Evolutionary conservation across 2,113 vertebrate species (phyloP).

Genomic region (Craseonycteris thonglongyai): DNA sequence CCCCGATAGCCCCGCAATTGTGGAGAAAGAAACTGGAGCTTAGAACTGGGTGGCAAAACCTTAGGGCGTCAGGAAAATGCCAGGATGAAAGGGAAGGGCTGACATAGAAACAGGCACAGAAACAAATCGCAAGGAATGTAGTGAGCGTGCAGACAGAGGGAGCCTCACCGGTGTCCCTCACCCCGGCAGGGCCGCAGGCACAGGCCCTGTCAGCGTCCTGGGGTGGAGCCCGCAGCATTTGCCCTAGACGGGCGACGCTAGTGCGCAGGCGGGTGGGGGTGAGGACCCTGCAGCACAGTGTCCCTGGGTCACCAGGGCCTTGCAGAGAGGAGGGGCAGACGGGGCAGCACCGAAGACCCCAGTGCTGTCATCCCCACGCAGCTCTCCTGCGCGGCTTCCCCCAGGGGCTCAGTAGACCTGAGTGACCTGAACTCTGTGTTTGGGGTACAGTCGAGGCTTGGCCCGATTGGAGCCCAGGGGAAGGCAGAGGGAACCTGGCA

Average conservation of each 20-base stretch:
- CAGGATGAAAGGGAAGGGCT: not conserved
- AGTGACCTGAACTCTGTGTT: not conserved
- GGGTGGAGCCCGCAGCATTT: not conserved
- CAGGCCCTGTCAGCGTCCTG: too few species aligned
- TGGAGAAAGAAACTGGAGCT: not conserved
- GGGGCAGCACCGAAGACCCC: too few species aligned
- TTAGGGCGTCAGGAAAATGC: not conserved
- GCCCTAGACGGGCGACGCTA: too few species aligned
- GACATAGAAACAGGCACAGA: too few species aligned
- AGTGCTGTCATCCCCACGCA: accelerated
- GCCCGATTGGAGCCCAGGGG: not conserved
- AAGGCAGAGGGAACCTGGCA: not conserved
- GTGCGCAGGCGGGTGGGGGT: not conserved
- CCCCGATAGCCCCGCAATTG: not conserved
- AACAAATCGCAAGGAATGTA: not conserved
- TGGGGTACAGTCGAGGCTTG: not conserved
- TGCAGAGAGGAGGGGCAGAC: not conserved
- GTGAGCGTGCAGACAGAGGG: not conserved
- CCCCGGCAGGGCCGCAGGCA: not conserved
- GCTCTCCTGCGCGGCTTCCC: not conserved
- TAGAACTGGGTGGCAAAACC: too few species aligned
- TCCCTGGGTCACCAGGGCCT: not conserved
- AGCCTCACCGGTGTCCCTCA: not conserved
- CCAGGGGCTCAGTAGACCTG: too few species aligned
- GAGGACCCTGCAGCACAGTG: not conserved